phyloP scores from a whole-genome alignment of 2,797 vertebrate species.

The Enteromius fasciolatus region DNA sequence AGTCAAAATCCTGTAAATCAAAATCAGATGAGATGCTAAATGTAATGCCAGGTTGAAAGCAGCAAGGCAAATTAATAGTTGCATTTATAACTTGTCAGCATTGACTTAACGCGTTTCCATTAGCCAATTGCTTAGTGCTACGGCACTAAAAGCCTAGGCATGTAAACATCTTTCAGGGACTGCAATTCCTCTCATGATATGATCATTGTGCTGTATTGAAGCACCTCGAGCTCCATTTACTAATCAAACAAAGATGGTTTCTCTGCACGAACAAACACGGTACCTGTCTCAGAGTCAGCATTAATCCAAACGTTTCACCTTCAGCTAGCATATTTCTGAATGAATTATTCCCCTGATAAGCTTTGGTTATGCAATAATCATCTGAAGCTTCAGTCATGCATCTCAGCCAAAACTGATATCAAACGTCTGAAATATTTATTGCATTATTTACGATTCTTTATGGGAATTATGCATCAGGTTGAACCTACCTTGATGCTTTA shows the following conservation, averaged over 20 bases:
- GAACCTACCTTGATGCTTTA: slow-evolving; percentile 40
- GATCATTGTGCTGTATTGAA: background rate
- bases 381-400: slow-evolving; percentile 35
- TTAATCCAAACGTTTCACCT: slow-evolving; percentile 1
- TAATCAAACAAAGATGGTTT: background rate
- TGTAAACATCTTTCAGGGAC: slow-evolving; percentile 36
- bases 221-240: background rate
- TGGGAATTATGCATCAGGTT: slow-evolving; percentile 37
- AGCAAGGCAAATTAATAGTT: slow-evolving; percentile 38
- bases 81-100: slow-evolving; percentile 46
- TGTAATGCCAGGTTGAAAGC: slow-evolving; percentile 37
- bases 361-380: slow-evolving; percentile 29
- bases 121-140: slow-evolving; percentile 47
- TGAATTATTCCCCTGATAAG: slow-evolving; percentile 9
- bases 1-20: slow-evolving; percentile 46
- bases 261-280: slow-evolving; percentile 6
- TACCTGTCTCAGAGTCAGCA: background rate
- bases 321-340: slow-evolving; percentile 24
- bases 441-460: slow-evolving; percentile 41
- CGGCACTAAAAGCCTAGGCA: slow-evolving; percentile 35
- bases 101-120: slow-evolving; percentile 50
- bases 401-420: slow-evolving; percentile 45
- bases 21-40: slow-evolving; percentile 57
- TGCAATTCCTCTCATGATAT: slow-evolving; percentile 22
- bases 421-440: slow-evolving; percentile 50